Evolutionary conservation across 1,140 invertebrate species (phyloP).

Genomic region (Orius insidiosus): DNA sequence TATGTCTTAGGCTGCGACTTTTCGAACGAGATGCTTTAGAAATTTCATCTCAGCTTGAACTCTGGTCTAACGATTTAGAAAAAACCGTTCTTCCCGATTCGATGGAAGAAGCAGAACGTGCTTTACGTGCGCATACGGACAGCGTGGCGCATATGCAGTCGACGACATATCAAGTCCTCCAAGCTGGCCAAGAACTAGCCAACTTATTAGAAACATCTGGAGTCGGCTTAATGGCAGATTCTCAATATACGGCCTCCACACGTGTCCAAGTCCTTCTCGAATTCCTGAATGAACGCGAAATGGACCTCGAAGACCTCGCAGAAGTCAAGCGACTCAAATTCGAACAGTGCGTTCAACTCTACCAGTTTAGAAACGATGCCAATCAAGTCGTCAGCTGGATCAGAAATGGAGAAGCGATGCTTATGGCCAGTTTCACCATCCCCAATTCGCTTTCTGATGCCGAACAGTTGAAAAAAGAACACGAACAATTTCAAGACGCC

Average conservation of each 20-base stretch:
- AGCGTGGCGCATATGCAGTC: conserved; percentile 88
- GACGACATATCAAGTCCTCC: conserved; percentile 76
- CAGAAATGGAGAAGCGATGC: conserved; percentile 92
- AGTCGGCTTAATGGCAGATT: conserved; percentile 73
- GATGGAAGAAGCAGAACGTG: conserved; percentile 67
- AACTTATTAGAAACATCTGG: conserved; percentile 69
- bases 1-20: conserved; percentile 43
- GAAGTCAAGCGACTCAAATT: conserved; percentile 82
- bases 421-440: conserved; percentile 80
- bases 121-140: conserved; percentile 77
- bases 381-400: conserved; percentile 95
- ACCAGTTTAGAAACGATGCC: conserved; percentile 85
- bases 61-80: conserved; percentile 86
- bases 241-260: conserved; percentile 73
- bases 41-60: conserved; percentile 76
- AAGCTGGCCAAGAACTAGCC: conserved; percentile 69
- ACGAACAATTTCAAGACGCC: conserved; percentile 80
- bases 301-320: conserved; percentile 83
- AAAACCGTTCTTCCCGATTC: conserved; percentile 63
- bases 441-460: conserved; percentile 83
- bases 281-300: conserved; percentile 83
- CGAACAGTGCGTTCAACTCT: conserved; percentile 85
- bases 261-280: conserved; percentile 81
- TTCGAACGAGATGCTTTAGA: conserved; percentile 93
- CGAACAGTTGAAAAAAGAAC: conserved; percentile 82